Percentiles rank a stretch among this genome's conserved stretches.
phyloP scores from a whole-genome alignment of 1,140 invertebrate genomes.

The fruit fly (Drosophila melanogaster) region DNA sequence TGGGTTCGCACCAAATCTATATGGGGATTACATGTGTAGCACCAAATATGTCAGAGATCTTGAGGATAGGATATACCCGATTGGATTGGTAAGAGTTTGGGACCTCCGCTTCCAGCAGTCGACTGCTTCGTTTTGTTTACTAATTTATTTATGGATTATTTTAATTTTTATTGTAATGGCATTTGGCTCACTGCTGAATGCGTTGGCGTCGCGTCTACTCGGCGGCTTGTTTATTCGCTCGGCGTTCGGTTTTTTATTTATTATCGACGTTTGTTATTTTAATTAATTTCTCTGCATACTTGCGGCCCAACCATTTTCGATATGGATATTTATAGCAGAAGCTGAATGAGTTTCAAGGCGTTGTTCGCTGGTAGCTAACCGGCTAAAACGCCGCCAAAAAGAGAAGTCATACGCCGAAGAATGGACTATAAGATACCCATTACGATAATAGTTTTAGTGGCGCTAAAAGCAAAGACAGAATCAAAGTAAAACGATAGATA shows the following conservation, averaged over 20 bases:
- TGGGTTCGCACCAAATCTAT: conserved; percentile 34
- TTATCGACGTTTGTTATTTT: conserved; percentile 75
- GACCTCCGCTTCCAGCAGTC: neutral
- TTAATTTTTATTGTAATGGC: conserved; percentile 71
- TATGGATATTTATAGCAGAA: conserved; percentile 40
- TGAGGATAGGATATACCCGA: conserved; percentile 27
- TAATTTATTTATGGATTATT: conserved; percentile 79
- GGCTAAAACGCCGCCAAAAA: conserved; percentile 24
- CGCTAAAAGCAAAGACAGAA: no score
- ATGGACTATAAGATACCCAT: neutral
- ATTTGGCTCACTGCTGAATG: conserved; percentile 53
- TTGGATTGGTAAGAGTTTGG: conserved; percentile 24
- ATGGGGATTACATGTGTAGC: conserved; percentile 57
- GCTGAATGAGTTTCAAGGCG: conserved; percentile 10
- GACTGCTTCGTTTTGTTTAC: conserved; percentile 50
- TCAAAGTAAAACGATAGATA: no score
- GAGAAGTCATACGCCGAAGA: neutral
- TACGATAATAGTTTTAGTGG: neutral
- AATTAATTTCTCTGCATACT: conserved; percentile 66
- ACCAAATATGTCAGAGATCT: conserved; percentile 33
- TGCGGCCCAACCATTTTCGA: conserved; percentile 19
- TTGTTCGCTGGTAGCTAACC: conserved; percentile 11
- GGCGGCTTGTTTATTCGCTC: conserved; percentile 35
- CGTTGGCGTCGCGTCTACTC: conserved; percentile 36
- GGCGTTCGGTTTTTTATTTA: conserved; percentile 59